Conservation (phyloP, 2,113 vertebrate species). For the Phasianus colchicus region DNA sequence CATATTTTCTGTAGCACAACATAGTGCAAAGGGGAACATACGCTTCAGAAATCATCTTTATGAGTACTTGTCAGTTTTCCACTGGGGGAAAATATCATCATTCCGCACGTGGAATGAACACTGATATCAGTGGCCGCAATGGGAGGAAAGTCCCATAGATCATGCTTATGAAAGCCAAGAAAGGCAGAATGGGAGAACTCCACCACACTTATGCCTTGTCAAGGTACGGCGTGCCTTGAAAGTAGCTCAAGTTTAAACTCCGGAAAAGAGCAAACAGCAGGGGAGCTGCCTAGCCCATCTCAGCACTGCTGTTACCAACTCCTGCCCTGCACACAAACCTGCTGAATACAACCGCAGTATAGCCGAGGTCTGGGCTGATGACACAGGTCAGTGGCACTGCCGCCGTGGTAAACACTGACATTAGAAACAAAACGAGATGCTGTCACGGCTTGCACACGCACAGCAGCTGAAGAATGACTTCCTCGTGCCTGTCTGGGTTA, state of each 20-base stretch:
- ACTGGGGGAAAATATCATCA: not conserved
- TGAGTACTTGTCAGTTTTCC: not conserved
- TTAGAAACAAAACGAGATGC: not conserved
- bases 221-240: not conserved
- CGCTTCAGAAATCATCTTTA: not conserved
- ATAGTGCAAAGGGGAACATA: too few species aligned
- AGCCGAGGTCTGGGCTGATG: not conserved
- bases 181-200: not conserved
- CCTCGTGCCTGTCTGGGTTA: not conserved
- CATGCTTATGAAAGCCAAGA: not conserved
- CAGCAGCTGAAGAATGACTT: not conserved
- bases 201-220: not conserved
- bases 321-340: not conserved
- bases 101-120: not conserved
- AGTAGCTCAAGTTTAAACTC: not conserved
- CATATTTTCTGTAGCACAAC: too few species aligned
- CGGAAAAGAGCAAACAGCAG: not conserved
- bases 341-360: not conserved
- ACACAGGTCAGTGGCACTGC: not conserved
- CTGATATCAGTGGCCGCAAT: not conserved
- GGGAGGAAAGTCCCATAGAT: not conserved
- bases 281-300: rapidly evolving
- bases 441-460: not conserved
- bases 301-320: rapidly evolving
- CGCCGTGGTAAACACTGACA: not conserved